A percentile compares a stretch with the other conserved stretches of the same genome.
These are phyloP conservation scores for Coregonus suidteri DNA, from an alignment of 2,797 vertebrate genomes.

Conservation along the genomic window DNA sequence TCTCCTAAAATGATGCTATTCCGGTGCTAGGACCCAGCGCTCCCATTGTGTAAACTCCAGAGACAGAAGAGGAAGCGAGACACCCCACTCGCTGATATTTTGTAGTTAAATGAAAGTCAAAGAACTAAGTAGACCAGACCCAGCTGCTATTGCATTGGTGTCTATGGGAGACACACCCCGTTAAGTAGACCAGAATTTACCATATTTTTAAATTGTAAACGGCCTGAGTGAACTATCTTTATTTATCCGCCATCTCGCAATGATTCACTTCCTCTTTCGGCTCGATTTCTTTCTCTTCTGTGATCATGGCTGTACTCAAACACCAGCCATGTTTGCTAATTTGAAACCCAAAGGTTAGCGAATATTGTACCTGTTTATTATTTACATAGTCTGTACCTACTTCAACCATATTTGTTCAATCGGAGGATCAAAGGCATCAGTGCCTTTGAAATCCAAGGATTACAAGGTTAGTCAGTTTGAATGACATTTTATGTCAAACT, in stretches of 20 bases:
- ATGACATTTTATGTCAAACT: constrained; percentile 69
- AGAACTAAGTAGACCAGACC: too few relatives aligned
- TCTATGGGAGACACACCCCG: too few relatives aligned
- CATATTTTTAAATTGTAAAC: too few relatives aligned
- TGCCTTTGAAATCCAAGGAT: constrained; percentile 61
- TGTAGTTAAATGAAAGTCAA: too few relatives aligned
- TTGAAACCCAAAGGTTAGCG: constrained; percentile 80
- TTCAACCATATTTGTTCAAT: constrained; percentile 48
- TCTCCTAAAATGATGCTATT: too few relatives aligned
- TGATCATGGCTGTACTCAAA: constrained; percentile 82
- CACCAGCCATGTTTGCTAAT: constrained; percentile 85
- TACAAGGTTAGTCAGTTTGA: constrained; percentile 71
- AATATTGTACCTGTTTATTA: constrained; percentile 71
- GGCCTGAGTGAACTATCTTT: too few relatives aligned
- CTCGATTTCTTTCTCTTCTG: constrained; percentile 72
- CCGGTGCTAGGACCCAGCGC: constrained; percentile 69
- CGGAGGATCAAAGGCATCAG: constrained; percentile 55
- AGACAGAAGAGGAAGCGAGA: too few relatives aligned
- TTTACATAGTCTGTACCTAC: constrained; percentile 67
- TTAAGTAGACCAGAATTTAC: too few relatives aligned
- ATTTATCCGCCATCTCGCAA: too few relatives aligned
- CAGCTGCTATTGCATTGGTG: too few relatives aligned
- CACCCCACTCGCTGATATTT: too few relatives aligned
- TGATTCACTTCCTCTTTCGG: constrained; percentile 72
- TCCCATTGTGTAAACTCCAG: constrained; percentile 39